Base-by-base conservation (phyloP, 2,888 invertebrate genomes). In the Eubasilissa splendida region DNA sequence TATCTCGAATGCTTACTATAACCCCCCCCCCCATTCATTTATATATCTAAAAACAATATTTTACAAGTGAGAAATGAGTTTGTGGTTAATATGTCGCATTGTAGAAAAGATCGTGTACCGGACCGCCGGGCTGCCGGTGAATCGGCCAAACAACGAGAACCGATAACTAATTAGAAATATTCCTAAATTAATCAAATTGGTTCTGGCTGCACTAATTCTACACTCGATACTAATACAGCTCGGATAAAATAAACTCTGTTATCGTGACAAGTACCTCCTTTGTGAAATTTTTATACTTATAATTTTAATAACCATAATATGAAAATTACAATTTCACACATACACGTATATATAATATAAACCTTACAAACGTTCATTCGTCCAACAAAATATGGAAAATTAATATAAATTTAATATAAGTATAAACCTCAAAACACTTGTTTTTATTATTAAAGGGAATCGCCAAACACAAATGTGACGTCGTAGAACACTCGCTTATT, bases 11-110 rank as follows among this genome's bases (percentile, higher is more conserved):
- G 80, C 76, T 70, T 54, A 76, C 31, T 31, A 56, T 75, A 76
- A 78, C 22, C 22, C 22, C 73, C 80, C 70, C 59, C 73, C 80
- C 70, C 59, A 76, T 76, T 76, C 80, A 76, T 76, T 82, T 82
- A 82, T 82, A 82, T 79, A 82, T 80, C 82, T 82, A 82, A 82
- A 80, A 82, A 82, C 82, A 82, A 82, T 82, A 80, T 80, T 76
- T 79, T 82, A 82, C 82, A 82, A 42, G 66, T 76, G 68, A 53
- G 52, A n/a, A 56, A 73, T 22, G 50, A 56, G 77, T 75, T 42
- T 58, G 77, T 76, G 54, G 50, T 53, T 52, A 75, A 14, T 52
- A 31, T 50, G 52, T 14, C 42, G 42, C 42, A 42, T 42, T 50
- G 52, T 14, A 22, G 68, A 70, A 10, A n/a, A 50, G 68, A 52